phyloP scores from a whole-genome alignment of 2,888 invertebrate species.

The Plagiodera versicolora region DNA sequence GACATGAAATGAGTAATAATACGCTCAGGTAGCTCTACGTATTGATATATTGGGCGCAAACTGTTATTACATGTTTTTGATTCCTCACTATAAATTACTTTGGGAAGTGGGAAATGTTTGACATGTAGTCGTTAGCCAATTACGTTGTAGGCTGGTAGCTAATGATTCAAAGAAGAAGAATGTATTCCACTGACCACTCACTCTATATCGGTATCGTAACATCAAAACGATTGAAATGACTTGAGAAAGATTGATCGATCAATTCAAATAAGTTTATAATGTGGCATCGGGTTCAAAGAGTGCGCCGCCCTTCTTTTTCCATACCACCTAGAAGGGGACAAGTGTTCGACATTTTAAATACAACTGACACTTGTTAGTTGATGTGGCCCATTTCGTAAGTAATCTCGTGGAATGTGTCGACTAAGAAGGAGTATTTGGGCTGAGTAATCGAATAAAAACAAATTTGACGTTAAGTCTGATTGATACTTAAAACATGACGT shows the following conservation, averaged over 20 bases:
- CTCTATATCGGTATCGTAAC: background rate
- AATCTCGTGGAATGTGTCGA: constrained; percentile 43
- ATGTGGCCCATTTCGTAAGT: constrained; percentile 32
- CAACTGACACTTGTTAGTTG: constrained; percentile 31
- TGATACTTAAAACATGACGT: constrained; percentile 48
- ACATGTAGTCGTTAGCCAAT: constrained; percentile 44
- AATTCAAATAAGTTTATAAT: background rate
- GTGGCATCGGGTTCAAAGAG: background rate
- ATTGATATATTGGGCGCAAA: constrained; percentile 41
- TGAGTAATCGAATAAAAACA: constrained; percentile 47
- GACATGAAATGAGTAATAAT: constrained; percentile 44
- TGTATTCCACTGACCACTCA: constrained; percentile 1
- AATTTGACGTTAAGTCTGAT: constrained; percentile 53
- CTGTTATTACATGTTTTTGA: constrained; percentile 43
- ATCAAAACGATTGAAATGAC: background rate
- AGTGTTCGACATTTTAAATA: background rate
- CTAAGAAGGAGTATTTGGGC: constrained; percentile 36
- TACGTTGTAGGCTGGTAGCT: constrained; percentile 32
- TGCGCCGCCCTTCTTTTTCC: background rate
- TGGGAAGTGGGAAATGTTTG: constrained; percentile 37
- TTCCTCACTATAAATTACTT: constrained; percentile 39
- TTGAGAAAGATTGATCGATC: background rate
- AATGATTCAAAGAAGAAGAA: constrained; percentile 17
- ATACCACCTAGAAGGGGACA: background rate
- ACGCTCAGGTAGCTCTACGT: constrained; percentile 44